Conservation (phyloP, 2,888 invertebrate genomes). For the Limnephilus auricula region DNA sequence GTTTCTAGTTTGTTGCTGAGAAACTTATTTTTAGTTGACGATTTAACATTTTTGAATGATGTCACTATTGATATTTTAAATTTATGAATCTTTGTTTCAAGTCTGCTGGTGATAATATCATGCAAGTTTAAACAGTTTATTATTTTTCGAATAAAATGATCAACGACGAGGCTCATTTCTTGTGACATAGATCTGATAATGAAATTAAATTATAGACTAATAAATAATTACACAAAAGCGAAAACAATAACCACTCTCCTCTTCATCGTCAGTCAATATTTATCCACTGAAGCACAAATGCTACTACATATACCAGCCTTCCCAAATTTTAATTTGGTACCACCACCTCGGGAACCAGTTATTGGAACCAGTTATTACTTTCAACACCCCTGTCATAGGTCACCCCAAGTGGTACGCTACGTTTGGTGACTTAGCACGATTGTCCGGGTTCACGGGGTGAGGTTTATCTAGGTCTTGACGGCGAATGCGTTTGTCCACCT, state of each 20-base stretch:
- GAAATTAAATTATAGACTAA: not conserved
- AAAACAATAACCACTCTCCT: not conserved
- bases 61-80: not conserved
- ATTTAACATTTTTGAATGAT: not conserved
- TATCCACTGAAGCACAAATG: not conserved
- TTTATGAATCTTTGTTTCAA: not conserved
- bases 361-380: too few species aligned
- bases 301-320: not conserved
- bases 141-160: not conserved
- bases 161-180: not conserved
- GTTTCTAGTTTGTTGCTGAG: not conserved
- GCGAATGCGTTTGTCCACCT: too few species aligned
- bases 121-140: too few species aligned
- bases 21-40: not conserved
- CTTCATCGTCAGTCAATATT: not conserved
- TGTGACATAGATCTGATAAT: not conserved
- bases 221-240: not conserved
- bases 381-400: too few species aligned
- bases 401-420: too few species aligned
- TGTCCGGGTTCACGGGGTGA: too few species aligned
- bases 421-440: too few species aligned
- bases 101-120: not conserved
- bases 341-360: too few species aligned
- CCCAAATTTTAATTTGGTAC: too few species aligned
- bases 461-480: too few species aligned